Base-by-base conservation (phyloP, 2,797 vertebrate species). In the Pygocentrus nattereri region DNA sequence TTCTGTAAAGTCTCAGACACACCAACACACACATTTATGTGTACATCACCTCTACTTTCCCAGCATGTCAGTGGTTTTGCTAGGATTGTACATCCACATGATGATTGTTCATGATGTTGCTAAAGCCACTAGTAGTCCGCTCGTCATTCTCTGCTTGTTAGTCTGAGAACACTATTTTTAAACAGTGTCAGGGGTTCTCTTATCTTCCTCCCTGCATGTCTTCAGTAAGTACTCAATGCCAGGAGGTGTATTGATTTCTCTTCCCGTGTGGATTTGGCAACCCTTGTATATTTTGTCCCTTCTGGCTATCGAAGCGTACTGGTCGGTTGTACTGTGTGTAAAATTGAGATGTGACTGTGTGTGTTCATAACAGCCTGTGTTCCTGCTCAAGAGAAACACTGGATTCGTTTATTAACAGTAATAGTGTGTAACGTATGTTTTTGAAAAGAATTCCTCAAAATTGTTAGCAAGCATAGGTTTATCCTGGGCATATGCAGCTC, bases 211-310 rank as follows among this genome's bases (percentile, higher is more conserved):
- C 23, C 13, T 50, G 44, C 25, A 47, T 56, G 70, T 54, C 50
- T 56, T 73, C 27, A 31, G 47, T 50, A 19, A 54, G 70, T 31
- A 25, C 47, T 50, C 47, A 23, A 41, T 27, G 15, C 68, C 10
- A 5, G 16, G 70, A 72, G 49, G 49, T 52, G 25, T 71, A 52
- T 72, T 72, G 70, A 72, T 52, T 72, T 71, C n/a, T 30, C 47
- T 27, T 71, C 13, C 30, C 1, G 30, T 73, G 16, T 18, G 34
- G 12, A 15, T 38, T 70, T 50, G 52, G 4, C 68, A 78, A 67
- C 18, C 11, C 5, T 58, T 49, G 76, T n/a, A 31, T 59, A 11
- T 49, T 50, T 27, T 72, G 21, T 38, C 44, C 58, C 15, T 34
- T 59, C 25, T 64, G 30, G 44, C 41, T 12, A 30, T 27, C 2